Base-by-base conservation (phyloP, 2,888 invertebrate genomes). In the Artemia sinica region DNA sequence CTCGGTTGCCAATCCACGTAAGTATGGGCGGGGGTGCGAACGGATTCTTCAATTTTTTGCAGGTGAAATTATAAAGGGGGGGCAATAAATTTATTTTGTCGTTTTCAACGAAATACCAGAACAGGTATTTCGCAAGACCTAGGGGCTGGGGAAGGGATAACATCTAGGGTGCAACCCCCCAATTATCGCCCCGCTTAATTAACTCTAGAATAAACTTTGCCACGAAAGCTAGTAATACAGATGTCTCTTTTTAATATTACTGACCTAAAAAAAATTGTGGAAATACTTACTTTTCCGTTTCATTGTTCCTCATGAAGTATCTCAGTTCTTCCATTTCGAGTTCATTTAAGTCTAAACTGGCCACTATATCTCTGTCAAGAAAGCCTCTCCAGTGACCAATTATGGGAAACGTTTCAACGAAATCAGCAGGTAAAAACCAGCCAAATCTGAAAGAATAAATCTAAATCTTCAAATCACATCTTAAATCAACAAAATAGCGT, bases 341-440 rank as follows among this genome's bases (percentile, higher is more conserved):
- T 9, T 76, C 75, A 67, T 76, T 76, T 8, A 83, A 75, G 72
- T 80, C 79, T 74, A 85, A 85, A 12, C 77, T 75, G 6, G 76
- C 73, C 8, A 81, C 80, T 6, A 81, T 76, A 6, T 80, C 77
- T 11, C 74, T 75, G 66, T 81, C 77, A 68, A 75, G 75, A 71
- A 85, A 82, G 11, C 82, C 78, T 68, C 81, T 77, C 85, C 85
- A 86, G 73, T 79, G 81, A 70, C 83, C 82, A 49, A 75, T 74
- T 8, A 71, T 71, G 63, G 77, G 77, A 68, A 80, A 71, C 8
- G 76, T 74, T 8, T 72, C 71, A 10, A 76, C 76, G 10, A 74
- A 73, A 51, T 72, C 73, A 13, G 76, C 74, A 0, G 78, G 76
- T 71, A 78, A 73, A 73, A 75, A 79, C 78, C 79, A 79, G 28